These are phyloP conservation scores for Chelon auratus DNA, from an alignment of 2,797 vertebrate genomes.

Conservation along the genomic window DNA sequence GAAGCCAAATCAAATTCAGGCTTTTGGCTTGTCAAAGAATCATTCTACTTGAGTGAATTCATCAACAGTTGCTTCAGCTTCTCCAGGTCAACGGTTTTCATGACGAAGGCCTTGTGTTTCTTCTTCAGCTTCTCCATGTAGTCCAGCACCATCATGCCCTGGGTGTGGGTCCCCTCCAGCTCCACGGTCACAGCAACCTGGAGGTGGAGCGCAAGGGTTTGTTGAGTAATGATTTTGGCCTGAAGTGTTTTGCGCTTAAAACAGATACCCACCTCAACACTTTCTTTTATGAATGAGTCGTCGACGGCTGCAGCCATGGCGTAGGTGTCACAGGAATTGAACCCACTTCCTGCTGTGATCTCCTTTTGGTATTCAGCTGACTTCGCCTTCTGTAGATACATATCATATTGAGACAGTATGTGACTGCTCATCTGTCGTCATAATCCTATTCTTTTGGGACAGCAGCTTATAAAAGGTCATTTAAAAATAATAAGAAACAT, in stretches of 20 bases:
- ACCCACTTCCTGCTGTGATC: slow-evolving; percentile 64
- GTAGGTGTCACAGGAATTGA: slow-evolving; percentile 83
- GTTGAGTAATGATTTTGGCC: too few relatives aligned
- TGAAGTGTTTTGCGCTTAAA: neutral
- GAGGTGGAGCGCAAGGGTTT: neutral
- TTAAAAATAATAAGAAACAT: too few relatives aligned
- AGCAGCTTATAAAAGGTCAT: too few relatives aligned
- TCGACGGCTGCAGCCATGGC: slow-evolving; percentile 82
- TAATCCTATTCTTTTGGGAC: too few relatives aligned
- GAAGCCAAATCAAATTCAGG: too few relatives aligned
- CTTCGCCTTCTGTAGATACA: too few relatives aligned
- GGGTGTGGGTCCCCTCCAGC: slow-evolving; percentile 69
- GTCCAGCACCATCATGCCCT: slow-evolving; percentile 85
- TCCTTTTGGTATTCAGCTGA: slow-evolving; percentile 57
- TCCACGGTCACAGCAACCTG: slow-evolving; percentile 78
- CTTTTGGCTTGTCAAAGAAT: too few relatives aligned
- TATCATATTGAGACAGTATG: too few relatives aligned
- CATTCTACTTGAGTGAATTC: slow-evolving; percentile 64
- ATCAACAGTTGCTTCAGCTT: slow-evolving; percentile 76
- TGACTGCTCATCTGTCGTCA: too few relatives aligned
- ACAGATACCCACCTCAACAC: slow-evolving; percentile 30
- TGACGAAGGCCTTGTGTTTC: slow-evolving; percentile 74
- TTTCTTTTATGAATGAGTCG: slow-evolving; percentile 59
- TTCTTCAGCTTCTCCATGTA: slow-evolving; percentile 68
- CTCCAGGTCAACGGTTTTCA: slow-evolving; percentile 77